A percentile compares a stretch with the other conserved stretches of the same genome.
Evolutionary conservation across 2,113 vertebrate genomes (phyloP).

Genomic region (Phyllostomus discolor): DNA sequence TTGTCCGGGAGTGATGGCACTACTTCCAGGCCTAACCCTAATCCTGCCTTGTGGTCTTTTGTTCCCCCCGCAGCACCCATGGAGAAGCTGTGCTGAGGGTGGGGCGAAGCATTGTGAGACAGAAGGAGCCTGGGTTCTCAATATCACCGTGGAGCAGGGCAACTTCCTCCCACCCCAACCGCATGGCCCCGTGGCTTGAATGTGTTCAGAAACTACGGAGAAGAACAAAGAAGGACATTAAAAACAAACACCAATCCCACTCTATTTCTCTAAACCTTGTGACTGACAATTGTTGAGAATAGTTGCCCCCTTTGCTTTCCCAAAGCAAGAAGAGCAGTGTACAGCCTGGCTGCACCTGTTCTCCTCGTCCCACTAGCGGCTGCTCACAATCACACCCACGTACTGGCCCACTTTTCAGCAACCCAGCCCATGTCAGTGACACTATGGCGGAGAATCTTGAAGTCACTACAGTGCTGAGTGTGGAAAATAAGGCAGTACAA

Average conservation of each 20-base stretch:
- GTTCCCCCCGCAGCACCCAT: background rate
- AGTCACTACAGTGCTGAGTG: background rate
- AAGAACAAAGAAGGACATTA: background rate
- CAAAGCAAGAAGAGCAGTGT: background rate
- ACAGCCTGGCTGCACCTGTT: background rate
- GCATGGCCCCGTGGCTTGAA: background rate
- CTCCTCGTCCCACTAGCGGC: background rate
- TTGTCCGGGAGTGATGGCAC: background rate
- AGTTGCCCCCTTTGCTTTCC: background rate
- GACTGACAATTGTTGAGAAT: background rate
- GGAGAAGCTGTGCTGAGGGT: background rate
- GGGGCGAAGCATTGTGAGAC: no score
- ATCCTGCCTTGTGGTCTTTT: background rate
- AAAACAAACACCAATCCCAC: background rate
- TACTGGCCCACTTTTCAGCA: no score
- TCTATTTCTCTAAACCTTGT: background rate
- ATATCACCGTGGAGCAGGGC: accelerated
- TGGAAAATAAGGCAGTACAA: background rate
- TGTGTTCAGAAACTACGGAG: background rate
- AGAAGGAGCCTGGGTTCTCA: background rate
- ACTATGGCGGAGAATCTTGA: background rate
- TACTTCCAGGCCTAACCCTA: background rate
- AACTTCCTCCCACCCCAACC: background rate
- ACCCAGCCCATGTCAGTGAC: accelerated
- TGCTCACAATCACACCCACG: background rate